Conservation (phyloP, 35 echinoderm and acorn worm species). For the Ophiothrix spiculata region DNA sequence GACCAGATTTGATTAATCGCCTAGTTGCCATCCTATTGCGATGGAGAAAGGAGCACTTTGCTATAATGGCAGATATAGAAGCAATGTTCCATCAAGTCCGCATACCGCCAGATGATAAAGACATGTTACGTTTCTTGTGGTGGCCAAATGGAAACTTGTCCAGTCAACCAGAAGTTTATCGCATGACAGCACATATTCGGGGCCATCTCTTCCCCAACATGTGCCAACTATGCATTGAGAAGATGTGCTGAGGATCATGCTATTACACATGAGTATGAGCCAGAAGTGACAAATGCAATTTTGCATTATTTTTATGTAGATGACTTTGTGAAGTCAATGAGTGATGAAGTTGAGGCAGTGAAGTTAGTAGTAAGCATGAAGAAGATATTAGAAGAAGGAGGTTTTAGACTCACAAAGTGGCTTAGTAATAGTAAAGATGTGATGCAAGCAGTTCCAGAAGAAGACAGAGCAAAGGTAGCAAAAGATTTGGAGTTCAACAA, state of each 20-base stretch:
- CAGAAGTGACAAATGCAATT: slow-evolving; percentile 29
- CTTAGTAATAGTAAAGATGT: slow-evolving; percentile 48
- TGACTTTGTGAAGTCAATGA: slow-evolving; percentile 55
- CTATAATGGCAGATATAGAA: slow-evolving; percentile 22
- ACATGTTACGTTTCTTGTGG: slow-evolving; percentile 41
- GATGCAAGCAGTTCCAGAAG: slow-evolving; percentile 28
- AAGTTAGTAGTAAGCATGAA: slow-evolving; percentile 21
- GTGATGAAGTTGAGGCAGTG: slow-evolving; percentile 40
- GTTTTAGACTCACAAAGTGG: slow-evolving; percentile 65
- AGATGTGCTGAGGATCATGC: slow-evolving; percentile 41
- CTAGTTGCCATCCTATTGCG: slow-evolving; percentile 27
- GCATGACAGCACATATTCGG: slow-evolving; percentile 60
- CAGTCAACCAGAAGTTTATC: background rate
- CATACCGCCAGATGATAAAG: background rate
- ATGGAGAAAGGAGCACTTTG: slow-evolving; percentile 35
- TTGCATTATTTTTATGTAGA: slow-evolving; percentile 63
- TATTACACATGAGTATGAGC: slow-evolving; percentile 5
- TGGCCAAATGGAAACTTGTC: slow-evolving; percentile 47
- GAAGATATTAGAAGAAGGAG: slow-evolving; percentile 37
- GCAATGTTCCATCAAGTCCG: slow-evolving; percentile 47
- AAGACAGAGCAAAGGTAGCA: slow-evolving; percentile 67
- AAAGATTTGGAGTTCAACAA: slow-evolving; percentile 39
- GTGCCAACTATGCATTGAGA: slow-evolving; percentile 47
- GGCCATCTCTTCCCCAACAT: slow-evolving; percentile 42
- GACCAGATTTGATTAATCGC: slow-evolving; percentile 43